Conservation (phyloP, 2,797 vertebrate genomes). For the Ctenochaetus hawaiiensis region DNA sequence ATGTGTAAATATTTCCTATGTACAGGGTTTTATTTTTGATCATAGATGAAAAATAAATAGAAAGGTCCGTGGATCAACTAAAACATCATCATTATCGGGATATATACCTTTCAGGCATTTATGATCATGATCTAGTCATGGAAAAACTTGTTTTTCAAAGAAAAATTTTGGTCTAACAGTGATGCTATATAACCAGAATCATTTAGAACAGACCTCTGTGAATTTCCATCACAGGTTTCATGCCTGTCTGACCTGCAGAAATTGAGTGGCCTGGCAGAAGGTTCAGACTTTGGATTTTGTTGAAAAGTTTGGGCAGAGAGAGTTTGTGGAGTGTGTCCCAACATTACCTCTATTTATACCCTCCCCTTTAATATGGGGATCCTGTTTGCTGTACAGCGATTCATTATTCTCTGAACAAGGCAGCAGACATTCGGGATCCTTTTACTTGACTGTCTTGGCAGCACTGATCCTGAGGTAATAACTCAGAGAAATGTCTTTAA, state of each 20-base stretch:
- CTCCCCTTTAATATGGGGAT: not conserved
- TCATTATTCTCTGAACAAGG: slow-evolving; percentile 3
- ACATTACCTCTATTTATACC: not conserved
- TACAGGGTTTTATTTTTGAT: not conserved
- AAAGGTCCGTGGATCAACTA: not conserved
- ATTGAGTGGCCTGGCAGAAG: not conserved
- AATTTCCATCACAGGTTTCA: not conserved
- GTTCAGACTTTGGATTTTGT: not conserved
- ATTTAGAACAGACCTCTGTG: not conserved
- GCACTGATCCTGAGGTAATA: slow-evolving; percentile 9
- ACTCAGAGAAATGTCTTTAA: slow-evolving; percentile 6
- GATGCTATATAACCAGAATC: not conserved
- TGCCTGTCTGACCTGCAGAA: not conserved
- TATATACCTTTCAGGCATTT: not conserved
- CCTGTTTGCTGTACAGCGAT: slow-evolving; percentile 2
- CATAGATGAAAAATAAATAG: not conserved
- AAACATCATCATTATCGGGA: no score
- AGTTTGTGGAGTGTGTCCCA: not conserved
- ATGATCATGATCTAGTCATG: not conserved
- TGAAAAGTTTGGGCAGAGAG: not conserved
- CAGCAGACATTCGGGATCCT: not conserved
- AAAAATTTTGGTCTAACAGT: not conserved
- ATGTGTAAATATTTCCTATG: not conserved
- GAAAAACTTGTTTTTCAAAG: not conserved
- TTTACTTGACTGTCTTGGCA: slow-evolving; percentile 20